Evolutionary conservation across 2,888 invertebrate species (phyloP).

Genomic region (Polyploca ridens): DNA sequence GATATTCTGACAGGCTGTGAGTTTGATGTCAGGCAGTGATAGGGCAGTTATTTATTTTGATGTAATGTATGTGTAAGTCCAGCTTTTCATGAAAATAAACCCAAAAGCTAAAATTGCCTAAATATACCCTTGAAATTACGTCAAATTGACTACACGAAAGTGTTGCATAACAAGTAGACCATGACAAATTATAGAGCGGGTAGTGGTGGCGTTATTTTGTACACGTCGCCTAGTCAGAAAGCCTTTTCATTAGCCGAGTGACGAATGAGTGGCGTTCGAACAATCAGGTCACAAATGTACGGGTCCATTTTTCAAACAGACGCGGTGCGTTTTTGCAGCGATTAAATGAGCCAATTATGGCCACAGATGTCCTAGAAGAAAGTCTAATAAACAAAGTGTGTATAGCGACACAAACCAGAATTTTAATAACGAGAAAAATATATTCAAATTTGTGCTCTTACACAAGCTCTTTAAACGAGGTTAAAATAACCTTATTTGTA

Average conservation of each 20-base stretch:
- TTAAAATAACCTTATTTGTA: no score
- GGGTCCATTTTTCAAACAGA: neutral
- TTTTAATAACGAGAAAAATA: neutral
- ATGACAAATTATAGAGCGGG: neutral
- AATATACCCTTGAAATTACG: neutral
- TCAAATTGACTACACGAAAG: neutral
- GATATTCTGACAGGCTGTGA: no score
- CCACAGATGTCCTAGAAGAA: no score
- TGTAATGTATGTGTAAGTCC: no score
- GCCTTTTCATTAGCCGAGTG: constrained; percentile 3
- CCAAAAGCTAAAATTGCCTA: no score
- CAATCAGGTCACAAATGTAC: constrained; percentile 4
- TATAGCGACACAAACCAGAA: no score
- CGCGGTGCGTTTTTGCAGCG: neutral
- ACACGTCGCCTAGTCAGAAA: constrained; percentile 1
- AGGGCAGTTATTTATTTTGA: no score
- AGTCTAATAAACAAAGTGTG: no score
- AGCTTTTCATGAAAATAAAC: no score
- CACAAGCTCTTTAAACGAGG: no score
- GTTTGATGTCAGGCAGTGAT: no score
- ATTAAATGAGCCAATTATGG: neutral
- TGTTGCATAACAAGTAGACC: neutral
- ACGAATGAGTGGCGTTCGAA: constrained; percentile 6
- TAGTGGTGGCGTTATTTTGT: neutral
- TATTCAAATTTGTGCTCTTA: no score